Evolutionary conservation across 2,113 vertebrate species (phyloP), one percentile per base, ranked within the genome.

Genomic region (Saguinus midas): DNA sequence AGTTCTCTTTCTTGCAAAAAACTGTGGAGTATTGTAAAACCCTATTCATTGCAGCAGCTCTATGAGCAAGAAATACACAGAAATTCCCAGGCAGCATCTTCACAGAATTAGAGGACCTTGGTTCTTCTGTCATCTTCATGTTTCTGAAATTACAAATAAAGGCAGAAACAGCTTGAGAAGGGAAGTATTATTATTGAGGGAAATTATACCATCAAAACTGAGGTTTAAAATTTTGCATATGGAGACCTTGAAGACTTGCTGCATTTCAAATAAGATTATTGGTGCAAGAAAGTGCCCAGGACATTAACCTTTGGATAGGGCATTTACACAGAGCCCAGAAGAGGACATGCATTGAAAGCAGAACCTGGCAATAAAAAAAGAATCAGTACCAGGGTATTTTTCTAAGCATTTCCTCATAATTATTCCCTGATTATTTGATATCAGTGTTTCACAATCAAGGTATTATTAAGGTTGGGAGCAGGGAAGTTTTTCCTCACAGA

Each of bases 101-200:
- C 68, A 87, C 14, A 52, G 23, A 83, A 29, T 17, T 66, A 23
- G 57, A 40, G 72, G 40, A 83, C 8, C 29, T 27, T 25, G 7
- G 11, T 80, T 45, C 52, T 76, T 58, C 37, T 6, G 80, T 40
- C 48, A 88, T 52, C 93, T 79, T 80, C 21, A 79, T 12, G 0
- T 87, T 89, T 61, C 21, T 86, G 29, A 66, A 95, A 86, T 78
- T 82, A 79, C 78, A 91, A 89, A 73, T n/a, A 79, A 94, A 84
- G 45, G 17, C 43, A 95, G 25, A 85, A 84, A 82, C 10, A 55
- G 8, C 8, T 78, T 86, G 17, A 86, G 29, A 48, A 92, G 86
- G 96, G 12, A 82, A 87, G 76, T 70, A 35, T 6, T 48, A 6
- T 52, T 75, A 9, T 37, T 75, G 55, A 81, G 37, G 57, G 90